A percentile compares a stretch with the other conserved stretches of the same genome.
Conservation (phyloP, 2,888 invertebrate genomes). For the Rhodophaea formosa region DNA sequence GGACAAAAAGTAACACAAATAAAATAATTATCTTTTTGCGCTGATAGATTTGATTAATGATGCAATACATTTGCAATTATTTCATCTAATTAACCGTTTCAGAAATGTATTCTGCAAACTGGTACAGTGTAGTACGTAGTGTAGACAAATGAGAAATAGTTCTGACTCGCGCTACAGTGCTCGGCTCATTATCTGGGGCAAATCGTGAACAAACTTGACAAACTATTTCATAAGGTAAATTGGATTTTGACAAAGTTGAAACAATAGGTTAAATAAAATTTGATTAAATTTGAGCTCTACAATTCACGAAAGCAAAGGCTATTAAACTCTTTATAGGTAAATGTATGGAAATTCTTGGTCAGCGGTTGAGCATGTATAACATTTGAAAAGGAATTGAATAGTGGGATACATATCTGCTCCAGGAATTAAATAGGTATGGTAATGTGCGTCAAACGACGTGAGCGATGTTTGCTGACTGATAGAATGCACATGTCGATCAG, state of each 20-base stretch:
- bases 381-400: not conserved
- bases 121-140: not conserved
- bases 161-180: slow-evolving; percentile 6
- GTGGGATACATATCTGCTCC: not conserved
- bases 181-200: slow-evolving; percentile 12
- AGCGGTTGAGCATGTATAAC: no score
- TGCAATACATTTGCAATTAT: slow-evolving; percentile 8
- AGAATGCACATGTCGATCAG: slow-evolving; percentile 14
- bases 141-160: slow-evolving; percentile 15
- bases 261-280: slow-evolving; percentile 9
- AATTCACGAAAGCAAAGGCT: no score
- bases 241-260: slow-evolving; percentile 4
- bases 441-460: not conserved
- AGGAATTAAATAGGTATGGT: not conserved
- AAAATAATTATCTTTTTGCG: slow-evolving; percentile 4
- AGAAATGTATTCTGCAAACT: not conserved
- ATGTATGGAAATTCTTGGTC: not conserved
- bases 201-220: slow-evolving; percentile 14
- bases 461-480: slow-evolving; percentile 9
- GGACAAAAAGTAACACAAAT: slow-evolving; percentile 2
- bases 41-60: slow-evolving; percentile 9
- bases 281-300: not conserved
- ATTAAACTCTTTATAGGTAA: not conserved
- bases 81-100: slow-evolving; percentile 2
- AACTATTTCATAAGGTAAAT: slow-evolving; percentile 15